A percentile compares a stretch with the other conserved stretches of the same genome.
Conservation (phyloP, 2,113 vertebrate genomes). For the Oostethus manadensis region DNA sequence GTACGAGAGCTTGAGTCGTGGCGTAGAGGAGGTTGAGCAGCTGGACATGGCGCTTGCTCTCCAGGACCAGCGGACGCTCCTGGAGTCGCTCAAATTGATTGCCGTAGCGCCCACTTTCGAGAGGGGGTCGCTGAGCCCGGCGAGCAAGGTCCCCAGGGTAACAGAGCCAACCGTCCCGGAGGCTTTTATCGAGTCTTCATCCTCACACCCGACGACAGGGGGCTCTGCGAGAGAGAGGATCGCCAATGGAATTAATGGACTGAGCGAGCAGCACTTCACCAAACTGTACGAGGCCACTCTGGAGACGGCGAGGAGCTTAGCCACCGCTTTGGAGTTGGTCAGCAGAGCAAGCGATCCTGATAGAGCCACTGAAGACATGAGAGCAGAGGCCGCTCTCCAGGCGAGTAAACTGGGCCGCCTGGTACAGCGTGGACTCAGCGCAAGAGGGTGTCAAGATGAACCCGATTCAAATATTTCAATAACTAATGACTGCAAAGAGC, state of each 20-base stretch:
- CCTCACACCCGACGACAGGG: conserved; percentile 10
- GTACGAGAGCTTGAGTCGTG: conserved; percentile 87
- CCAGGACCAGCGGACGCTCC: conserved; percentile 91
- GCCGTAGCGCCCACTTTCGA: conserved; percentile 82
- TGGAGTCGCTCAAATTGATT: conserved; percentile 91
- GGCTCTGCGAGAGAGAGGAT: conserved; percentile 72
- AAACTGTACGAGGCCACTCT: conserved; percentile 91
- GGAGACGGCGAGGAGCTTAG: conserved; percentile 89
- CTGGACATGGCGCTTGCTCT: conserved; percentile 94
- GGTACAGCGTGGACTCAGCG: conserved; percentile 9
- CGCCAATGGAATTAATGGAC: conserved; percentile 78
- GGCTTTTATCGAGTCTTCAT: conserved; percentile 8
- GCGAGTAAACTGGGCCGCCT: conserved; percentile 4
- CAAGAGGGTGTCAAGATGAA: conserved; percentile 27
- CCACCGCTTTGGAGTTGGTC: conserved; percentile 86
- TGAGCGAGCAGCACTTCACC: conserved; percentile 83
- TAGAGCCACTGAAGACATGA: conserved; percentile 4
- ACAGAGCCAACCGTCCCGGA: conserved; percentile 7
- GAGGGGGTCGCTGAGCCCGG: conserved; percentile 60
- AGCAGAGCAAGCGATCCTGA: conserved; percentile 68
- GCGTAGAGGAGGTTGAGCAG: conserved; percentile 90
- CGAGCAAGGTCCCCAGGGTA: conserved; percentile 14
- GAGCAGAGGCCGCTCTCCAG: conserved; percentile 13
- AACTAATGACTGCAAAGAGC: not conserved
- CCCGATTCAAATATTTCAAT: conserved; percentile 69